phyloP scores from a whole-genome alignment of 2,888 invertebrate species.

The Acanthacorydalis orientalis region DNA sequence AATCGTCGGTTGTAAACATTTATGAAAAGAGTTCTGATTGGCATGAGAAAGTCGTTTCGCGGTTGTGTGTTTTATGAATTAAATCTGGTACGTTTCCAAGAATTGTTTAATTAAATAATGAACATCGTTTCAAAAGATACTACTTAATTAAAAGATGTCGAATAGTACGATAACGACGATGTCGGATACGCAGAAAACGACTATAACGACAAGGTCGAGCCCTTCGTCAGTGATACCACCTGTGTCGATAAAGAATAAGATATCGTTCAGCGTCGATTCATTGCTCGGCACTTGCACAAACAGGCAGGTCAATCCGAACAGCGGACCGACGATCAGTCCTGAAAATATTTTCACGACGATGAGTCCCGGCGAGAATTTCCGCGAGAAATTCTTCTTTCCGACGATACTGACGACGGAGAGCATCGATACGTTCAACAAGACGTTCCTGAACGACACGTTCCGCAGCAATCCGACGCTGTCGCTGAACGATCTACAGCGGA shows the following conservation, averaged over 20 bases:
- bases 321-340: not conserved
- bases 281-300: conserved; percentile 26
- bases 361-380: not conserved
- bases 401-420: not conserved
- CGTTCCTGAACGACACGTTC: too few relatives aligned
- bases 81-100: too few relatives aligned
- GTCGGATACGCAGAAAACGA: not conserved
- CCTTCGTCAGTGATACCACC: conserved; percentile 15
- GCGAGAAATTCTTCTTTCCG: too few relatives aligned
- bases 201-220: conserved; percentile 15
- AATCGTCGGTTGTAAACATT: too few relatives aligned
- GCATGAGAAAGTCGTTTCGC: too few relatives aligned
- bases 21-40: too few relatives aligned
- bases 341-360: not conserved
- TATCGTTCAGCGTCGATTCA: conserved; percentile 59
- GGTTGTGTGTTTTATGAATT: too few relatives aligned
- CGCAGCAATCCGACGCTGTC: too few relatives aligned
- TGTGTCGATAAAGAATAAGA: conserved; percentile 39
- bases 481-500: too few relatives aligned
- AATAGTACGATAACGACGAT: not conserved
- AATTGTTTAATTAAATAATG: too few relatives aligned
- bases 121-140: too few relatives aligned
- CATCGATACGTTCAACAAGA: not conserved
- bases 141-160: conserved; percentile 10
- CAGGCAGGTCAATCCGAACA: conserved; percentile 1